Base-by-base conservation (phyloP, 2,113 vertebrate genomes). In the Lota lota region DNA sequence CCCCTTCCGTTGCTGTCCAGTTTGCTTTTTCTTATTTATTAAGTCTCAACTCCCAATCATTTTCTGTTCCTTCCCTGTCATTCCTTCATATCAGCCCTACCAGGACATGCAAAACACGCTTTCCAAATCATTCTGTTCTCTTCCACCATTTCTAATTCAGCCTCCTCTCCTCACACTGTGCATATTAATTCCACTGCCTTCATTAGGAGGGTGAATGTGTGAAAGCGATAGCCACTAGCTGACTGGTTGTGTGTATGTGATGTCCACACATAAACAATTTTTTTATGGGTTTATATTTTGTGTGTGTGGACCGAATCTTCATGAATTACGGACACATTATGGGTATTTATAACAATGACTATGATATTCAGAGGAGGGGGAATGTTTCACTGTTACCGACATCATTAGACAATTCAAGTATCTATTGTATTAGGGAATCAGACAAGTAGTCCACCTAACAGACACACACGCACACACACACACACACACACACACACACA, bases 401-500 rank as follows among this genome's bases (percentile, higher is more conserved):
- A 47, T 47, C 40, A 47, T 47, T 47, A 47, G 40, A 47, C 40
- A 47, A 33, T 33, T 33, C 4, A 33, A 11, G 36, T 10, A 19
- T 22, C 54, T 16, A 5, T 12, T 10, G 53, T 18, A 8, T 50
- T 47, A 47, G 40, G 10, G 40, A 47, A 47, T 47, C 1, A 47
- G 10, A 47, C 40, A 11, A 47, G 11, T 47, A 10, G 7, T 47
- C 40, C 40, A 47, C 40, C 40, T 47, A 47, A 47, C 53, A 50
- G 17, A 61, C 20, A 61, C 8, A n/a, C 22, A 22, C n/a, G n/a
- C n/a, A 59, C 5, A 60, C 20, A 61, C 22, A 24, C 60, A 61
- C 22, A 61, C 60, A 61, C 60, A 61, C 60, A 61, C 22, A 61
- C 14, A 61, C 60, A 61, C 15, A 61, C 22, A 61, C 60, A 61